These are phyloP conservation scores for Microcebus ravelobensis DNA, from an alignment of 2,113 vertebrate genomes.

Conservation along the genomic window DNA sequence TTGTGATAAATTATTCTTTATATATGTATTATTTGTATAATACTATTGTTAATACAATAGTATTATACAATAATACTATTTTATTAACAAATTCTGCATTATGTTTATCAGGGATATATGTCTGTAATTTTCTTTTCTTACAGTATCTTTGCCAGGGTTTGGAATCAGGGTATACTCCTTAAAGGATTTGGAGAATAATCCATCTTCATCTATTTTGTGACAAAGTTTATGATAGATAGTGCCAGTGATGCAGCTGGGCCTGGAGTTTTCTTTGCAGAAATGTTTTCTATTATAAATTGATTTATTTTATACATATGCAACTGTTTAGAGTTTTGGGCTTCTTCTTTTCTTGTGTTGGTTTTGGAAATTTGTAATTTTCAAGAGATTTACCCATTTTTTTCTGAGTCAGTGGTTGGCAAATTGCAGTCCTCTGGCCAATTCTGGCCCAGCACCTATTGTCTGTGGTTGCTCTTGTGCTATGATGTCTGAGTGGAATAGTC, in stretches of 20 bases:
- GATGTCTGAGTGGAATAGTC: too few relatives aligned
- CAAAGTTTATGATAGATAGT: not conserved
- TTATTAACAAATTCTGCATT: not conserved
- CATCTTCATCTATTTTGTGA: not conserved
- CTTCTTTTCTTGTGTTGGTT: not conserved
- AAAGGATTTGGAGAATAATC: not conserved
- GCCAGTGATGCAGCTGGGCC: not conserved
- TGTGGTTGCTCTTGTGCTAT: rapidly evolving
- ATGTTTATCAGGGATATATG: not conserved
- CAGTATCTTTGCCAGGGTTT: not conserved
- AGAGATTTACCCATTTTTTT: not conserved
- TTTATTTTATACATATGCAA: not conserved
- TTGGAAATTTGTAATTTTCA: not conserved
- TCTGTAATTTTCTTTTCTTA: not conserved
- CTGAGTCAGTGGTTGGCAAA: not conserved
- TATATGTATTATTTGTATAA: not conserved
- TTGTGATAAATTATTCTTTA: not conserved
- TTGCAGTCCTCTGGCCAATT: not conserved
- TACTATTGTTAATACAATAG: too few relatives aligned
- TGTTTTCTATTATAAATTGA: not conserved
- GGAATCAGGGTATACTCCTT: not conserved
- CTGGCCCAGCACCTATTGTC: not conserved
- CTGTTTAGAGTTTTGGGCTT: not conserved
- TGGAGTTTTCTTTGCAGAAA: not conserved
- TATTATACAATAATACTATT: not conserved